Conservation (phyloP, 2,113 vertebrate genomes). For the Turnix velox region DNA sequence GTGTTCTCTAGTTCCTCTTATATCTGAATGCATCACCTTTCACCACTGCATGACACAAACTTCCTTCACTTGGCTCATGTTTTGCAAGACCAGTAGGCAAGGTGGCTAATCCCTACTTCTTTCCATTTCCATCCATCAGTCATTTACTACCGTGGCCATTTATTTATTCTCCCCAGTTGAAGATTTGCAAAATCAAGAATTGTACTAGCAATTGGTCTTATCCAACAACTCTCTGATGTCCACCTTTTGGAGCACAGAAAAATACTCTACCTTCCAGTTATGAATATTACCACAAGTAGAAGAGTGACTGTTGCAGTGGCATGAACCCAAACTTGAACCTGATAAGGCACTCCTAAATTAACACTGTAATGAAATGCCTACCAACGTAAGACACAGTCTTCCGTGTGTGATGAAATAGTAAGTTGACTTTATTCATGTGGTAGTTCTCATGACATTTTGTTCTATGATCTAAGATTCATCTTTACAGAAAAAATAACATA, state of each 20-base stretch:
- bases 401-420: not conserved
- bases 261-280: not conserved
- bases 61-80: not conserved
- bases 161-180: rapidly evolving
- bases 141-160: not conserved
- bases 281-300: rapidly evolving
- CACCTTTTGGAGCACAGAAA: not conserved
- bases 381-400: not conserved
- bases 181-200: not conserved
- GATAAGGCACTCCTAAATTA: not conserved
- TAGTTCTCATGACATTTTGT: not conserved
- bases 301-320: not conserved
- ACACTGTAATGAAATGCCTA: not conserved
- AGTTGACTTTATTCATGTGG: not conserved
- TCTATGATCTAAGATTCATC: not conserved
- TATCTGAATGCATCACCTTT: not conserved
- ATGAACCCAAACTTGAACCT: not conserved
- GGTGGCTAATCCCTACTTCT: not conserved
- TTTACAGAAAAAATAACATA: not conserved
- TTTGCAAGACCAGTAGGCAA: not conserved
- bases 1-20: not conserved
- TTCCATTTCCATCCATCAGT: not conserved
- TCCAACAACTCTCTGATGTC: not conserved
- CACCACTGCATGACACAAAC: rapidly evolving
- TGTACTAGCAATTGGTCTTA: not conserved